phyloP scores from a whole-genome alignment of 1,140 invertebrate genomes.

The Littorina saxatilis region DNA sequence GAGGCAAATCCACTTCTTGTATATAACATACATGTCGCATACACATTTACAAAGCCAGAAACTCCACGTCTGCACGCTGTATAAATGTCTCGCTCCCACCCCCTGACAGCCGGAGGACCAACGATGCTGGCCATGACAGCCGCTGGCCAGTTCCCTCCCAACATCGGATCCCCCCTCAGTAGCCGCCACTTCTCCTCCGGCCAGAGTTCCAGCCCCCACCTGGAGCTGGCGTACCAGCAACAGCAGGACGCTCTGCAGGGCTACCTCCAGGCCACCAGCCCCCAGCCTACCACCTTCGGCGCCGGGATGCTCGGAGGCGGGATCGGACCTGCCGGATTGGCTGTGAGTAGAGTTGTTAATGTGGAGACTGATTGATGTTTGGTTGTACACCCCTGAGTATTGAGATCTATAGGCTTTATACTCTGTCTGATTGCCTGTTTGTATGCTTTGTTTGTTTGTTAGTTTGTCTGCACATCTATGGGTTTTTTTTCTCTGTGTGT shows the following conservation, averaged over 20 bases:
- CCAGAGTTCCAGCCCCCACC: background rate
- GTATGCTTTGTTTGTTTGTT: background rate
- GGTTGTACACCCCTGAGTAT: background rate
- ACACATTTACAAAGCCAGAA: no score
- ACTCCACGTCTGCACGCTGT: no score
- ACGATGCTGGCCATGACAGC: constrained; percentile 19
- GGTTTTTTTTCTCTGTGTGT: no score
- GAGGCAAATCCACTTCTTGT: no score
- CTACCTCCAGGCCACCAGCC: constrained; percentile 21
- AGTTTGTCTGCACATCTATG: background rate
- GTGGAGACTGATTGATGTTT: background rate
- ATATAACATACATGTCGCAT: no score
- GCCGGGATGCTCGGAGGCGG: background rate
- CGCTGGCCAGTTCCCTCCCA: background rate
- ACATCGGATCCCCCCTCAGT: background rate
- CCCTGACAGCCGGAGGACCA: background rate
- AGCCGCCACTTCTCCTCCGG: background rate
- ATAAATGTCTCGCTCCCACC: background rate
- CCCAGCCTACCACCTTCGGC: background rate
- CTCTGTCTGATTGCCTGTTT: no score
- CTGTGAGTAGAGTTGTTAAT: background rate
- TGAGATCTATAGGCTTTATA: no score
- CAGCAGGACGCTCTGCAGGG: background rate
- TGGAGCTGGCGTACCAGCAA: constrained; percentile 4
- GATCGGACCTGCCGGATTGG: background rate